A percentile compares a stretch with the other conserved stretches of the same genome.
Evolutionary conservation across 2,797 vertebrate species (phyloP).

Genomic region (Peromyscus attwateri): DNA sequence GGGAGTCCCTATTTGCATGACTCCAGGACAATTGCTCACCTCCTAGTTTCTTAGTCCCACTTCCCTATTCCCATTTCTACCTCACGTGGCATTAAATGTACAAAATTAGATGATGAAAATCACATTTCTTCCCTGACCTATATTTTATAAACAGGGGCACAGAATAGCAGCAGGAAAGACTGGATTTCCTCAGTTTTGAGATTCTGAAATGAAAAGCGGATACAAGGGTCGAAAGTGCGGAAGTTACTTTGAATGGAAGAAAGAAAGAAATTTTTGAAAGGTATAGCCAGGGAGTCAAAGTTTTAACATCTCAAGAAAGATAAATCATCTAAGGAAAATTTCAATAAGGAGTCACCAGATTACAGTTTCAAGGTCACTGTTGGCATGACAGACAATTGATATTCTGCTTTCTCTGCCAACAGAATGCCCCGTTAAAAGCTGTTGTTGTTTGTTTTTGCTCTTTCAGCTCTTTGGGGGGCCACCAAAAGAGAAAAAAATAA

Average conservation of each 20-base stretch:
- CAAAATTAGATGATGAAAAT: neutral
- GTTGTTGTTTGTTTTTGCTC: too few species aligned
- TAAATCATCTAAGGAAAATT: neutral
- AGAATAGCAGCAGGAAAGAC: neutral
- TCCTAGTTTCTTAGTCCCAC: neutral
- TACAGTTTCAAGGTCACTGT: neutral
- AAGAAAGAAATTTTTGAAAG: neutral
- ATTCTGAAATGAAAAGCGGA: neutral
- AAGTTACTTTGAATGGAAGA: neutral
- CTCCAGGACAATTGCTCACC: neutral
- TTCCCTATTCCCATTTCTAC: neutral
- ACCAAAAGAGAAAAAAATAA: too few species aligned
- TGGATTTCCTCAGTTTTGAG: neutral
- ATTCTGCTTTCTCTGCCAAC: neutral
- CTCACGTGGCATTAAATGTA: neutral
- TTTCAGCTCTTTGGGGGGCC: too few species aligned
- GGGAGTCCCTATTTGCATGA: neutral
- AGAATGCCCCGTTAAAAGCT: neutral
- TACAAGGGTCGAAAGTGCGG: neutral
- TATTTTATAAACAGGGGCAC: neutral
- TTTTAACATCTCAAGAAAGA: neutral
- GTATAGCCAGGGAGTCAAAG: neutral
- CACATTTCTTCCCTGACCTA: neutral
- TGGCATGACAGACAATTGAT: neutral
- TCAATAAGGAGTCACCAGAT: neutral